Evolutionary conservation across 2,888 invertebrate species (phyloP), one percentile per base, ranked within the genome.

Genomic region (Drosophila anceps): DNA sequence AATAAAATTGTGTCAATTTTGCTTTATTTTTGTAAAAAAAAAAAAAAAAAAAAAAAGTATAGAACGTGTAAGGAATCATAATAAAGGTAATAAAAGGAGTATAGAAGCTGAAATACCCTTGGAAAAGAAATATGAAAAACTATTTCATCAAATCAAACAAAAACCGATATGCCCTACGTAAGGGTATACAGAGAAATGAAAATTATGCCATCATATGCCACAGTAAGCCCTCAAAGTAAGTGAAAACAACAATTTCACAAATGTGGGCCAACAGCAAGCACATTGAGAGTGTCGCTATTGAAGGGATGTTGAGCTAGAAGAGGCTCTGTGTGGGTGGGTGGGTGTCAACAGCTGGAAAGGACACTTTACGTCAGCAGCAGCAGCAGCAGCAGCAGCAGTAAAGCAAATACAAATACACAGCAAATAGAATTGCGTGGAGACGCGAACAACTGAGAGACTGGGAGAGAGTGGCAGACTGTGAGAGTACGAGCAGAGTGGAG

Each of bases 351-450:
- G 69, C 66, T 77, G 75, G 71, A 68, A 84, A 90, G 84, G 90
- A 87, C 79, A 72, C 79, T 88, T 81, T 86, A 57, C 90, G 86
- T 86, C 86, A 86, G 90, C 90, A 73, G 43, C 73, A 74, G 68
- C n/a, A n/a, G n/a, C n/a, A n/a, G n/a, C n/a, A n/a, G n/a, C n/a
- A n/a, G n/a, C n/a, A n/a, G n/a, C n/a, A n/a, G n/a, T n/a, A n/a
- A n/a, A 53, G 81, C 18, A 46, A 33, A 53, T 53, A 53, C 33
- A 51, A 43, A 43, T n/a, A 66, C 53, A 70, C 66, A 57, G 58
- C 43, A 73, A 69, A 79, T 75, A 71, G 61, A 86, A 79, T 71
- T 82, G 82, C 72, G 77, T 63, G 46, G 46, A 15, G 41, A 67
- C 53, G 44, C 29, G 37, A 31, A 6, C 15, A n/a, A 8, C 1